Percentiles rank a stretch among this genome's conserved stretches.
Evolutionary conservation across 2,113 vertebrate genomes (phyloP).

Genomic region (Numida meleagris): DNA sequence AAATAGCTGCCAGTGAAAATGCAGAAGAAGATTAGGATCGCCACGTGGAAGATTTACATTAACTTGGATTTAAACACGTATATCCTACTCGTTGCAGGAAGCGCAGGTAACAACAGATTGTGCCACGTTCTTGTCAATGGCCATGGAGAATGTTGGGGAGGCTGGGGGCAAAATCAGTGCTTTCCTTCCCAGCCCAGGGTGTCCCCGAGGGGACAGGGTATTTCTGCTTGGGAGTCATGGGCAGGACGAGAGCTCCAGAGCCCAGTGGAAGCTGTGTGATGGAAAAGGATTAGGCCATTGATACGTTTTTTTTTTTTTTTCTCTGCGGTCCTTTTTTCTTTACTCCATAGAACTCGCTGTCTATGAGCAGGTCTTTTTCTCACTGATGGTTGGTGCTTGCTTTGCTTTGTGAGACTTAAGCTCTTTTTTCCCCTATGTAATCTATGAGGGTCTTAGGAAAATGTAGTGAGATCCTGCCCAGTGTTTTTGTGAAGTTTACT

Average conservation of each 20-base stretch:
- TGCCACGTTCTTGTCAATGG: rapidly evolving
- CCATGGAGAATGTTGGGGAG: neutral
- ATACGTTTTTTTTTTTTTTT: neutral
- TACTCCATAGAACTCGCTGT: neutral
- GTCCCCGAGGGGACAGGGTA: neutral
- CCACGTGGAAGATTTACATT: neutral
- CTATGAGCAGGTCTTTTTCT: neutral
- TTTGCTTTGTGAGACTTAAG: neutral
- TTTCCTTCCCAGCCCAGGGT: neutral
- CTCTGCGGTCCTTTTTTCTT: neutral
- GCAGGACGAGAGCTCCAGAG: neutral
- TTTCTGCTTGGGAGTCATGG: neutral
- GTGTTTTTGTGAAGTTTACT: neutral
- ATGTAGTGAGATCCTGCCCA: neutral
- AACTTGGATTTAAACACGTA: neutral
- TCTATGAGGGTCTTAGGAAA: neutral
- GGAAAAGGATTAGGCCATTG: neutral
- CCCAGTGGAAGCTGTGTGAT: neutral
- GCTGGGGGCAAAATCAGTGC: neutral
- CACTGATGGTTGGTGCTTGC: neutral
- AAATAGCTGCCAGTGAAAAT: neutral
- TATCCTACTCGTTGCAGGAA: neutral
- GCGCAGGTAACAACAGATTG: rapidly evolving
- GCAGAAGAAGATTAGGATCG: neutral
- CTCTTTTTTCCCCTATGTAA: neutral